Evolutionary conservation across 2,888 invertebrate species (phyloP).

Genomic region (Galeopsomyia nigrocyanea): DNA sequence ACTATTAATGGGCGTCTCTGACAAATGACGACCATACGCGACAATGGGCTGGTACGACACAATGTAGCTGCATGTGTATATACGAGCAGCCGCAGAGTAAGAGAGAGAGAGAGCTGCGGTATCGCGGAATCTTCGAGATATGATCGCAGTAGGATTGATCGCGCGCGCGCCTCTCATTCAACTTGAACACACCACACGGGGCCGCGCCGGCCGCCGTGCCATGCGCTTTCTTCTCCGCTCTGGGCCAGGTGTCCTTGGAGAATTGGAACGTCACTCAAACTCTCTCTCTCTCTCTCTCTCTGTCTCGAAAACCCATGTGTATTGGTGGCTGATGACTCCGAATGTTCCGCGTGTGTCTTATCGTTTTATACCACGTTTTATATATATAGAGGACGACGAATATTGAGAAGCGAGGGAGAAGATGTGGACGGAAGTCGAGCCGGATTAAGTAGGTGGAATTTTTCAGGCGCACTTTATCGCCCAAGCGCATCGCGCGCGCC

Average conservation of each 20-base stretch:
- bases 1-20: conserved; percentile 19
- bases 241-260: conserved; percentile 47
- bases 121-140: conserved; percentile 58
- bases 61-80: conserved; percentile 57
- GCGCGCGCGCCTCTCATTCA: conserved; percentile 56
- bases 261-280: conserved; percentile 48
- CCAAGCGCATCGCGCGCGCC: background rate
- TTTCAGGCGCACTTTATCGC: conserved; percentile 38
- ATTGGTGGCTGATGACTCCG: conserved; percentile 39
- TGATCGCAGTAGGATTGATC: conserved; percentile 57
- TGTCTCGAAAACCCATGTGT: background rate
- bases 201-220: no score
- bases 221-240: conserved; percentile 27
- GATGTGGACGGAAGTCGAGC: background rate
- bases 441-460: conserved; percentile 43
- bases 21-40: conserved; percentile 49
- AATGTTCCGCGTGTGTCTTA: no score
- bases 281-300: no score
- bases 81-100: conserved; percentile 52
- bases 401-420: conserved; percentile 1
- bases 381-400: no score
- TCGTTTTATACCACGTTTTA: no score
- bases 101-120: conserved; percentile 47
- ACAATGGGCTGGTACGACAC: conserved; percentile 52
- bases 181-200: conserved; percentile 39